Percentiles rank a stretch among this genome's conserved stretches.
These are phyloP conservation scores for Lasioglossum marginatum DNA, from an alignment of 2,888 invertebrate species.

Conservation along the genomic window DNA sequence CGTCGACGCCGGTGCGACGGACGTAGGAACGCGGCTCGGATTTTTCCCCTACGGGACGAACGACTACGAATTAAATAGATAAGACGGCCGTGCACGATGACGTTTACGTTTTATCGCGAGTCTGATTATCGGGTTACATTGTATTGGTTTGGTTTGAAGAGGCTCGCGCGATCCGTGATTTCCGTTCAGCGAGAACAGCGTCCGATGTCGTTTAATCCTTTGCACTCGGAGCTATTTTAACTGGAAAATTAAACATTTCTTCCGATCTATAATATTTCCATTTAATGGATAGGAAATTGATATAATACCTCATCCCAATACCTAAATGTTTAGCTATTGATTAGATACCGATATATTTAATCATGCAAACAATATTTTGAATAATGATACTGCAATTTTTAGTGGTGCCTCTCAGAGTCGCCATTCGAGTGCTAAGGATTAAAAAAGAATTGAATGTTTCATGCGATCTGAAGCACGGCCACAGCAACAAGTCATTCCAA, in stretches of 20 bases:
- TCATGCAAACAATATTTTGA: too few species aligned
- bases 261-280: too few species aligned
- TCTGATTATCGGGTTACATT: background rate
- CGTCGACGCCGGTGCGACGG: constrained; percentile 49
- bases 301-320: too few species aligned
- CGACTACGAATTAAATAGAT: background rate
- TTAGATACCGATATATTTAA: too few species aligned
- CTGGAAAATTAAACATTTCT: too few species aligned
- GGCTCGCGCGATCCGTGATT: background rate
- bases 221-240: too few species aligned
- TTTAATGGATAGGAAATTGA: too few species aligned
- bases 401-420: too few species aligned
- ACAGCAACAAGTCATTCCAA: constrained; percentile 9
- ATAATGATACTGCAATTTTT: too few species aligned
- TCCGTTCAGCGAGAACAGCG: background rate
- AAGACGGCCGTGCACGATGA: background rate
- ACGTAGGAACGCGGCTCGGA: background rate
- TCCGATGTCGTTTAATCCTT: background rate
- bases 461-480: background rate
- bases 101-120: constrained; percentile 5
- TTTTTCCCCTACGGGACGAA: background rate
- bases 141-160: background rate
- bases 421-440: too few species aligned
- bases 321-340: too few species aligned
- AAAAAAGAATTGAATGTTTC: background rate